Evolutionary conservation across 2,888 invertebrate genomes (phyloP).

Genomic region (Candidula unifasciata): DNA sequence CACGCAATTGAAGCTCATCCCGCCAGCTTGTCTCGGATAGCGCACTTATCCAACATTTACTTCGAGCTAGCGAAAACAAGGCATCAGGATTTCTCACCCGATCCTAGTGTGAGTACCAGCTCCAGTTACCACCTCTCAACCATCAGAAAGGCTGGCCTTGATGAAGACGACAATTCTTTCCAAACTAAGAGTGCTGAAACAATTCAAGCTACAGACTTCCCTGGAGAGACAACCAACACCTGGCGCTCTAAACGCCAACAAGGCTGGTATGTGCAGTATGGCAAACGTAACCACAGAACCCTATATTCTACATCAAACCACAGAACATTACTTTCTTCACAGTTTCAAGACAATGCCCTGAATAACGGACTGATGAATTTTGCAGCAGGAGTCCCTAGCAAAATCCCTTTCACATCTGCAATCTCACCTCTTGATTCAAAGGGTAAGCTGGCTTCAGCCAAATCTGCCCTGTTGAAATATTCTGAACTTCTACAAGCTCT

Average conservation of each 20-base stretch:
- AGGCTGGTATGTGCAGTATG: slow-evolving; percentile 26
- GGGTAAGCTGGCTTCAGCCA: background rate
- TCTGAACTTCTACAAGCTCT: background rate
- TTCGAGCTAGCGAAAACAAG: background rate
- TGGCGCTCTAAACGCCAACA: background rate
- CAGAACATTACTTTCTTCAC: background rate
- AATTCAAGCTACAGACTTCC: background rate
- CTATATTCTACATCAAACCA: background rate
- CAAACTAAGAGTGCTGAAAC: background rate
- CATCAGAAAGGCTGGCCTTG: too few species aligned
- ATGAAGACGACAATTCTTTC: background rate
- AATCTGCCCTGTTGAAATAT: too few species aligned
- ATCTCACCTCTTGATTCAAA: background rate
- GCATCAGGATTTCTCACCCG: too few species aligned
- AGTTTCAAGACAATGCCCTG: too few species aligned
- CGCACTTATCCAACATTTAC: background rate
- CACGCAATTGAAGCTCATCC: background rate
- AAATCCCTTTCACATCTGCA: background rate
- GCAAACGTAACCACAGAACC: background rate
- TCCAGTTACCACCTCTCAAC: too few species aligned
- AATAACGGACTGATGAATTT: too few species aligned
- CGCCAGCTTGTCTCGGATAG: background rate
- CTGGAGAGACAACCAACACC: background rate
- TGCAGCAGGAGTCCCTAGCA: too few species aligned
- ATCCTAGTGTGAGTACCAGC: background rate